Percentiles rank a stretch among this genome's conserved stretches.
Conservation (phyloP, 2,888 invertebrate genomes). For the Scrobipalpa atriplicella region DNA sequence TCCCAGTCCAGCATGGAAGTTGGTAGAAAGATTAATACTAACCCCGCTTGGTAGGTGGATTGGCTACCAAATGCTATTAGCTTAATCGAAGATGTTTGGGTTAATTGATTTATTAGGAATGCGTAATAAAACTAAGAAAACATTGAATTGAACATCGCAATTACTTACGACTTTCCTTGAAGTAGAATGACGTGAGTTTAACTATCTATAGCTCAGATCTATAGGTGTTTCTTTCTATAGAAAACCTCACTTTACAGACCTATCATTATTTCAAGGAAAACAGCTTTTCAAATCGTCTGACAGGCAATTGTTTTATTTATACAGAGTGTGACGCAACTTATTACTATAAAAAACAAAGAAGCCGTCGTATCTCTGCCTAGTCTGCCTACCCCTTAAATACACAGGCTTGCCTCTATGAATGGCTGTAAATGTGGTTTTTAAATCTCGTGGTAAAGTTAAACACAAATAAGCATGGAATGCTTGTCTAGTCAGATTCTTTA, state of each 20-base stretch:
- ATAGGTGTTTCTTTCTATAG: not conserved
- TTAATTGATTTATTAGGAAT: no score
- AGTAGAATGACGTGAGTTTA: not conserved
- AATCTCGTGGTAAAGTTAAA: not conserved
- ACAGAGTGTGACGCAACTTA: no score
- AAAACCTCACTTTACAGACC: constrained; percentile 5
- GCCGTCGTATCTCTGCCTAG: no score
- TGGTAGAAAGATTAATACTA: no score
- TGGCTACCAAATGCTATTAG: no score
- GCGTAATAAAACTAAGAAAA: no score
- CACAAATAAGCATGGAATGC: not conserved
- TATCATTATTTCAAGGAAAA: constrained; percentile 11
- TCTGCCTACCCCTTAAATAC: no score
- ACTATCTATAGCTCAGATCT: not conserved
- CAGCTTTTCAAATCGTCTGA: constrained; percentile 7
- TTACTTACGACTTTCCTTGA: constrained; percentile 15
- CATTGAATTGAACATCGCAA: constrained; percentile 1
- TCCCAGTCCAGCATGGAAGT: no score
- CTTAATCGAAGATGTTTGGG: no score
- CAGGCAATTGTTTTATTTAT: not conserved
- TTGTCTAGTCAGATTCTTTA: not conserved
- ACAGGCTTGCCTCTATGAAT: no score
- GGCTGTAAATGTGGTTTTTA: not conserved
- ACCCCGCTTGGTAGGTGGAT: no score
- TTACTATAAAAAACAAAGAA: no score